Base-by-base conservation (phyloP, 1,140 invertebrate species). In the Apolygus lucorum region DNA sequence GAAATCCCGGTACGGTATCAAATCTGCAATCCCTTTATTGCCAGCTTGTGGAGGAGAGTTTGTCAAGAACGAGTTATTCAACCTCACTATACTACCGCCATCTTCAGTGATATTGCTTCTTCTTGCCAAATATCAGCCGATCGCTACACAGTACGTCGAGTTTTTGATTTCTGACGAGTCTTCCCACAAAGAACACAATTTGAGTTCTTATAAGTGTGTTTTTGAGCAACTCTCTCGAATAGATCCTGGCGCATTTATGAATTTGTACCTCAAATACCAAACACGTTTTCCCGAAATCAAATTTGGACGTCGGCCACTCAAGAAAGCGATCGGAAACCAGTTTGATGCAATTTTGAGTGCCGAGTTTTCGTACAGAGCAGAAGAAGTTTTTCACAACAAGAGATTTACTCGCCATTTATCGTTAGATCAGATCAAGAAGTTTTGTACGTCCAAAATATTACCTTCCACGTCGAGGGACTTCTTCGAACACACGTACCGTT, bases 11-110 rank as follows among this genome's bases (percentile, higher is more conserved):
- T 68, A 68, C 59, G 68, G 68, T 0, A 27, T 62, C 26, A 59
- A 68, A 25, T 24, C 68, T 42, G 68, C 68, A 59, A 14, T 29
- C 22, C 24, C 28, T 21, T 28, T 68, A 17, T 21, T 68, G 14
- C 68, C 68, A n/a, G 68, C 68, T 2, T 68, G 68, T 26, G 28
- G 52, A 28, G 52, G 62, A 62, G 0, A 1, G n/a, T 62, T 68
- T 62, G 28, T 68, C 21, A 28, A 29, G 21, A 28, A 68, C 1
- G 21, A 49, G 17, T 17, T 49, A 11, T 17, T 17, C 8, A 49
- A 49, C 17, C 8, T 49, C 34, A 49, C 8, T 11, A 49, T 17
- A 49, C 17, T 17, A 8, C 34, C 17, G 8, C 34, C 34, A 49
- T 17, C 34, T 17, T 11, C 8, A 11, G 34, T 49, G 17, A 17